These are phyloP conservation scores for Oopsacas minuta DNA, from an alignment of 37 sponge, comb jelly and placozoan genomes.

Conservation along the genomic window DNA sequence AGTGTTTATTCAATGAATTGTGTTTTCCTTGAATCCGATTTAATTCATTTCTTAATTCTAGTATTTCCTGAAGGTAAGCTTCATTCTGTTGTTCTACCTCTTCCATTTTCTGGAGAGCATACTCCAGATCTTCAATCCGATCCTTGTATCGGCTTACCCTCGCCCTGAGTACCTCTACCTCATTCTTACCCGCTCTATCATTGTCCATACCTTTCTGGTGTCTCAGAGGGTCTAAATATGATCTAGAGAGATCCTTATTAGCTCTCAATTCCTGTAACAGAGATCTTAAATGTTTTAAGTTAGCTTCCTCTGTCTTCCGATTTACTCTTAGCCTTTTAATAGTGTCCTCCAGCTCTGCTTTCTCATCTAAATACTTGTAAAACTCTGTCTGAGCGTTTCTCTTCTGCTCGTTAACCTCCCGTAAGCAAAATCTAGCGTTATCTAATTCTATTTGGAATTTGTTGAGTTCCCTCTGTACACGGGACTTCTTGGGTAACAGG, in stretches of 20 bases:
- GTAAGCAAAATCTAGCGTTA: not conserved
- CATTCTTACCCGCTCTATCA: not conserved
- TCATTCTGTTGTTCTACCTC: not conserved
- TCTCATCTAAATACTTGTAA: not conserved
- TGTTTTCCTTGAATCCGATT: not conserved
- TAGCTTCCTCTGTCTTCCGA: not conserved
- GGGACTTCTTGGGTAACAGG: not conserved
- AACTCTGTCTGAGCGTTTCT: not conserved
- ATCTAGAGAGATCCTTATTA: not conserved
- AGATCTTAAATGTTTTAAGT: not conserved
- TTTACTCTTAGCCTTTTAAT: not conserved
- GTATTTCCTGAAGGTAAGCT: not conserved
- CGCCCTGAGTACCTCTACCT: not conserved
- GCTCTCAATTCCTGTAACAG: not conserved
- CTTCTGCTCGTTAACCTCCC: conserved; percentile 5
- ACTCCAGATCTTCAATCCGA: not conserved
- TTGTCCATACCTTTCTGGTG: not conserved
- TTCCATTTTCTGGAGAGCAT: not conserved
- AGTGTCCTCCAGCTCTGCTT: not conserved
- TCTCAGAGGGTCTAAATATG: not conserved
- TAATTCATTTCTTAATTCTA: not conserved
- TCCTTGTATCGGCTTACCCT: not conserved
- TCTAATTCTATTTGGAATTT: not conserved
- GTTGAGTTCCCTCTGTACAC: not conserved
- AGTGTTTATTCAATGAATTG: not conserved